Base-by-base conservation (phyloP, 2,888 invertebrate genomes). In the Pharmacophagus antenor region DNA sequence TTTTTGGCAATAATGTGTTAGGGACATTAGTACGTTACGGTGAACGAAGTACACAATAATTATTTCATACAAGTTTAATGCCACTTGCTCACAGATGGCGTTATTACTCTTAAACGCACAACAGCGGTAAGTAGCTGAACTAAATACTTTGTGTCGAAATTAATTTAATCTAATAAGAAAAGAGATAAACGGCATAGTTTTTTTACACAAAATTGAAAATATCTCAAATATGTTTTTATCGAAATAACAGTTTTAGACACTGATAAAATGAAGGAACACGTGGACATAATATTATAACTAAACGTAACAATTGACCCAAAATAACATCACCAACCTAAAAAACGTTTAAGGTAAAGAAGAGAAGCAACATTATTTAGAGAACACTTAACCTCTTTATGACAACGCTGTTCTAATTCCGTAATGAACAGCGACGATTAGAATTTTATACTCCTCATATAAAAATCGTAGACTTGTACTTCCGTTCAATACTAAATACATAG, bases 351-450 rank as follows among this genome's bases (percentile, higher is more conserved):
- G 76, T 73, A 75, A 71, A 68, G 76, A 70, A 73, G 72, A 72
- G 72, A 71, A 71, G 71, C 71, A 65, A 66, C 61, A 70, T 75
- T 80, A 83, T 83, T 82, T 80, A 70, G 69, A 76, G 74, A 74
- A 72, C 78, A 77, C 78, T 81, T 81, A 83, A 81, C 76, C 77
- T 81, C 79, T 74, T 82, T 82, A 82, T 79, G 79, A 79, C 73
- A 73, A 69, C 65, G 63, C 60, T 67, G 68, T 67, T 72, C 78
- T 81, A 77, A 80, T 77, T 80, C 74, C 62, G 79, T 76, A 75
- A 75, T 76, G 70, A 67, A 62, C 63, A 64, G 61, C 63, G 63
- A 63, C 67, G 65, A 69, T 67, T 63, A 65, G 61, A 65, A 63
- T 66, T 58, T 59, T 65, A 52, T 56, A 55, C 10, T 27, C 22